Evolutionary conservation across 2,888 invertebrate species (phyloP).

Genomic region (Yponomeuta cagnagella): DNA sequence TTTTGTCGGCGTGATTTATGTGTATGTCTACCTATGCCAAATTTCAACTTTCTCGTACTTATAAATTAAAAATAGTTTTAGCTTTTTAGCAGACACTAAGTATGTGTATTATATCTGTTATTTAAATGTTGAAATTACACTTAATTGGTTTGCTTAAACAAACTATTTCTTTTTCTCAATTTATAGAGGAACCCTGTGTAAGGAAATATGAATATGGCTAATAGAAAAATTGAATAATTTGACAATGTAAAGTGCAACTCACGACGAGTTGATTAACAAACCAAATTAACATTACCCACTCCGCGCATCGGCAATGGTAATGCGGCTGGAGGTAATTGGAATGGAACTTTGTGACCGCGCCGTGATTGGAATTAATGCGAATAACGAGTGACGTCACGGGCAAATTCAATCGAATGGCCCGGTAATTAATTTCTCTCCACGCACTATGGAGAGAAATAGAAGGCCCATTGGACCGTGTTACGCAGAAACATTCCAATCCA

Average conservation of each 20-base stretch:
- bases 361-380: not conserved
- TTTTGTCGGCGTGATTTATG: no score
- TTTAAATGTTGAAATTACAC: no score
- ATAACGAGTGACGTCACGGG: not conserved
- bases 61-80: no score
- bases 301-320: no score
- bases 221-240: not conserved
- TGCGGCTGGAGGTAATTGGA: not conserved
- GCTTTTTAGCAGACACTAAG: no score
- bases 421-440: not conserved
- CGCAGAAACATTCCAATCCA: no score
- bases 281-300: not conserved
- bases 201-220: not conserved
- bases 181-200: not conserved
- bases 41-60: no score
- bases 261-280: not conserved
- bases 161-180: no score
- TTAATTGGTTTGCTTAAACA: no score
- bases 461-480: not conserved
- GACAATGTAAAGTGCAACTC: not conserved
- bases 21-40: no score
- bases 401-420: not conserved
- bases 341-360: not conserved
- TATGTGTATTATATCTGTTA: no score
- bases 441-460: not conserved